These are phyloP conservation scores for Eulimnadia texana DNA, from an alignment of 1,140 invertebrate genomes.

Conservation along the genomic window DNA sequence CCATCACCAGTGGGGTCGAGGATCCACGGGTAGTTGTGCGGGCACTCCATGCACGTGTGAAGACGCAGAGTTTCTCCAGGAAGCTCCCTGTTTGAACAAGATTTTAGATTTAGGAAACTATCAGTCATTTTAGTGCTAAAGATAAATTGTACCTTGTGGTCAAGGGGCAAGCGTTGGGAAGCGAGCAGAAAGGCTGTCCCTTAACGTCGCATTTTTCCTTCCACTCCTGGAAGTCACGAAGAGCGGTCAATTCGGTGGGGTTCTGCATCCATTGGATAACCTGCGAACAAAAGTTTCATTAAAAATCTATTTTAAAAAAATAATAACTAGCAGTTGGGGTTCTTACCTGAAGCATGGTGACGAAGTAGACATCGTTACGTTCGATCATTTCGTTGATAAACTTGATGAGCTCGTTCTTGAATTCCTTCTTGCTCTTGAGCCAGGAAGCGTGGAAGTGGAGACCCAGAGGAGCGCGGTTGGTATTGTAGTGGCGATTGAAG, in stretches of 20 bases:
- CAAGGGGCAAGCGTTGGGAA: constrained; percentile 77
- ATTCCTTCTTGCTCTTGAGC: constrained; percentile 87
- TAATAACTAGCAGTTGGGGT: background rate
- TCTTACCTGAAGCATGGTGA: constrained; percentile 65
- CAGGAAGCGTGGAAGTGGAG: constrained; percentile 90
- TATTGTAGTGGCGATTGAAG: constrained; percentile 83
- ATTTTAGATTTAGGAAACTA: background rate
- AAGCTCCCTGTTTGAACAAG: constrained; percentile 40
- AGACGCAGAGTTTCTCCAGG: constrained; percentile 80
- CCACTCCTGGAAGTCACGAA: constrained; percentile 86
- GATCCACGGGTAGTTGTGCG: constrained; percentile 90
- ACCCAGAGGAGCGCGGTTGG: constrained; percentile 82
- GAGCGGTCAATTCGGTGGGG: constrained; percentile 68
- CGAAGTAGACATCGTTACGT: constrained; percentile 85
- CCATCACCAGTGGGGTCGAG: constrained; percentile 87
- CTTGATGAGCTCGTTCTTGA: constrained; percentile 76
- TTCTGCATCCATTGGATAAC: constrained; percentile 97
- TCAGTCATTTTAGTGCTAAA: background rate
- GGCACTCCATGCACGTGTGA: constrained; percentile 90
- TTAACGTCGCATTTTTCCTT: constrained; percentile 91
- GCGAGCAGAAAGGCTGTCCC: constrained; percentile 77
- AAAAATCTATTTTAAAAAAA: background rate
- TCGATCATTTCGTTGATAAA: constrained; percentile 82
- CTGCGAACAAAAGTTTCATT: constrained; percentile 27
- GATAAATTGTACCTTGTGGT: constrained; percentile 43